Evolutionary conservation across 2,113 vertebrate species (phyloP).

Genomic region (Triplophysa rosa): DNA sequence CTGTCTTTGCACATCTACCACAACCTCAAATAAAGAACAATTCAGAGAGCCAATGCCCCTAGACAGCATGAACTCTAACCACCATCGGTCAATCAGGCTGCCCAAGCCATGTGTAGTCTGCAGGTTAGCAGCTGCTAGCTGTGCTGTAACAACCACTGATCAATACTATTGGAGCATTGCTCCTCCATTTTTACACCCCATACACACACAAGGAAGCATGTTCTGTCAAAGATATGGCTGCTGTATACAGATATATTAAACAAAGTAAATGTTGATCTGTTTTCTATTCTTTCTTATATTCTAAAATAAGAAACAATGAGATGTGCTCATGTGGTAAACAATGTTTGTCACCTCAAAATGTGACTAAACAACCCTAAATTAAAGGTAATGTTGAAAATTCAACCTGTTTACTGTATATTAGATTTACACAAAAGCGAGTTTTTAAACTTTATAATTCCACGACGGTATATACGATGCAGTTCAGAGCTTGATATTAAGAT

Average conservation of each 20-base stretch:
- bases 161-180: slow-evolving; percentile 52
- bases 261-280: not conserved
- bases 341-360: too few relatives aligned
- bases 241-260: slow-evolving; percentile 36
- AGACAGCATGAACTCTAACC: slow-evolving; percentile 35
- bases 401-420: not conserved
- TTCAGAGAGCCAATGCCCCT: slow-evolving; percentile 8
- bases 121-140: slow-evolving; percentile 53
- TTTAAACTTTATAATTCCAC: too few relatives aligned
- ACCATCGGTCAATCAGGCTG: slow-evolving; percentile 46
- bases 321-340: too few relatives aligned
- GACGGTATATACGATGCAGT: not conserved
- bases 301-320: not conserved
- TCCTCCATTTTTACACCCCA: slow-evolving; percentile 53
- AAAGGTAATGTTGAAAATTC: not conserved
- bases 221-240: slow-evolving; percentile 45
- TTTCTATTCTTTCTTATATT: not conserved
- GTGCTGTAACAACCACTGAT: slow-evolving; percentile 56
- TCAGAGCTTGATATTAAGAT: not conserved
- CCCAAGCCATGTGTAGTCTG: slow-evolving; percentile 48
- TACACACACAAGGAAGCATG: slow-evolving; percentile 32
- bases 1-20: not conserved
- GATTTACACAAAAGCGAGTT: too few relatives aligned
- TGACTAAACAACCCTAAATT: too few relatives aligned
- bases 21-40: not conserved